phyloP scores from a whole-genome alignment of 2,797 vertebrate species.

The Ptychobarbus kaznakovi region DNA sequence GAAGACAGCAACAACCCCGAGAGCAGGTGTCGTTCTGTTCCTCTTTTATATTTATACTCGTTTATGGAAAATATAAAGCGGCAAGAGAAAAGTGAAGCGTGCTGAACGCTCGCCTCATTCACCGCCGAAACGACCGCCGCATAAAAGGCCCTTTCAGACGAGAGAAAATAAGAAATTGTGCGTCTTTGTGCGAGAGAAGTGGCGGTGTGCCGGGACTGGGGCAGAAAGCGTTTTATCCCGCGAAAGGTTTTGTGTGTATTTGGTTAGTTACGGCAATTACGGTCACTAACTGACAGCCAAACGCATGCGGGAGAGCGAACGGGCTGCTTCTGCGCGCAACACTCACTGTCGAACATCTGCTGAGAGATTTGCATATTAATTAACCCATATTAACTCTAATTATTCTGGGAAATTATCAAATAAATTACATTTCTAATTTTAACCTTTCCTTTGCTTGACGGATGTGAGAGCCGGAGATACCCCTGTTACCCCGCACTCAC shows the following conservation, averaged over 20 bases:
- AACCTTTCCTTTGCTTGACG: constrained; percentile 98
- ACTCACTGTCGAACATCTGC: constrained; percentile 99
- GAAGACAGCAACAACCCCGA: constrained; percentile 59
- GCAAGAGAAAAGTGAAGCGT: constrained; percentile 70
- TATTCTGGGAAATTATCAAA: constrained; percentile 99
- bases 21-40: constrained; percentile 61
- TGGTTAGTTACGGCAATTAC: constrained; percentile 99
- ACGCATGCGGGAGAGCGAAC: constrained; percentile 98
- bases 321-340: constrained; percentile 92
- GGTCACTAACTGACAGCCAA: constrained; percentile 99
- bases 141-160: constrained; percentile 91
- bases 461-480: constrained; percentile 87
- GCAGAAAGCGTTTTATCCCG: constrained; percentile 89
- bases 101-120: constrained; percentile 74
- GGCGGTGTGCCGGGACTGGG: constrained; percentile 91
- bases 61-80: constrained; percentile 62
- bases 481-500: constrained; percentile 85
- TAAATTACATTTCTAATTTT: constrained; percentile 99
- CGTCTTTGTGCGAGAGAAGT: constrained; percentile 95
- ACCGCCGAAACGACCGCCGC: constrained; percentile 68
- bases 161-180: constrained; percentile 91
- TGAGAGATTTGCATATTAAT: constrained; percentile 99
- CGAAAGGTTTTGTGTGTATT: constrained; percentile 86
- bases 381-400: constrained; percentile 99
- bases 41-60: constrained; percentile 65